Evolutionary conservation across 2,113 vertebrate genomes (phyloP), one percentile per base, ranked within the genome.

Genomic region (Bagarius yarrelli): DNA sequence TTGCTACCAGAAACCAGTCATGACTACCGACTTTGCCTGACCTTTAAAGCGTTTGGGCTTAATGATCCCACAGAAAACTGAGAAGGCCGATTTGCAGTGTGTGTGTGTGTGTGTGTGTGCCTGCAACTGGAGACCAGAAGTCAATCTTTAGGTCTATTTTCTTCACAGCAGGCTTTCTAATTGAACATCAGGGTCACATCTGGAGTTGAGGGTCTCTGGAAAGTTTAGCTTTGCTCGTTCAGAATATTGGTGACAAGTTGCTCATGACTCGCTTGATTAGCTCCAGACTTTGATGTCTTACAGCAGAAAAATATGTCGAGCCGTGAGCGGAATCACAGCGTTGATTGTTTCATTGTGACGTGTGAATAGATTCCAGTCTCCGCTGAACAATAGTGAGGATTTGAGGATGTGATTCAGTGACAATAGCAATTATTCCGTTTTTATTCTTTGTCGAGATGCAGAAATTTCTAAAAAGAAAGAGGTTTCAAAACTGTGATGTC

Each of bases 131-230:
- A 78, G 83, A 55, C 30, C 27, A 84, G 70, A 70, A 76, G 72
- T 72, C 57, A 72, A 59, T 53, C 86, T 83, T 78, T 85, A 87
- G 86, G 88, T 85, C 74, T 80, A 81, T 85, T 85, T 87, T 90
- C 82, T 64, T 77, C 83, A 72, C 88, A 88, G 91, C 87, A 84
- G 76, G 84, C 80, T 79, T 82, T 77, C 82, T 89, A 83, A 88
- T 86, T 89, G 88, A 88, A 86, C 86, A 87, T 80, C 67, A 80
- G 76, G 87, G 88, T 80, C 53, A 52, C 84, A 83, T 61, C 76
- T 66, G 81, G 56, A 18, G 50, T 66, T 81, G 86, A 67, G 32
- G 78, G 72, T 66, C 81, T 81, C 47, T 11, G 25, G 40, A 61
- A 61, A 60, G 52, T 61, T 61, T 76, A 25, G 60, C 56, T 84